Base-by-base conservation (phyloP, 1,140 invertebrate genomes). In the Chlorops oryzae region DNA sequence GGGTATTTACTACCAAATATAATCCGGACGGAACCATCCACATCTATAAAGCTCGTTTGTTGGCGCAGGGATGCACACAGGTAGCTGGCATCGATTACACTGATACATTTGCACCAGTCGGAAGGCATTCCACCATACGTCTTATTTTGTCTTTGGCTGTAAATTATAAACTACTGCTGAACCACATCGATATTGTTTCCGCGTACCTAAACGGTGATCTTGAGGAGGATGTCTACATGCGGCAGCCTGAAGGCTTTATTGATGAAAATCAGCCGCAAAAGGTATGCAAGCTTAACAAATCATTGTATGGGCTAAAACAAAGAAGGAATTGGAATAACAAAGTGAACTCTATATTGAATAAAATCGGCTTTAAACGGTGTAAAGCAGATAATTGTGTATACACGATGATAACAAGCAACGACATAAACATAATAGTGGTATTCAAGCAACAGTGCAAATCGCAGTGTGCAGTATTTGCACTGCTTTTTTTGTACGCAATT, bases 221-320 rank as follows among this genome's bases (percentile, higher is more conserved):
- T 1, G 17, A 47, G 15, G 43, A 58, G 15, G 17, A 35, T 17
- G 40, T 49, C 2, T 54, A 45, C 10, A 55, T 57, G 52, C 5
- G 43, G 5, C 27, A 47, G 17, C 39, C 50, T 1, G 27, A 52
- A 10, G 20, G 15, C 13, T 58, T 53, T n/a, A 17, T 23, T 15
- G 23, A 43, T 43, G n/a, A 60, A 21, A 49, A 61, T 50, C 58
- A 57, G 34, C 22, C 46, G 4, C 7, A 27, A 5, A 35, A 35
- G 15, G 63, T 73, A 18, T 69, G 52, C 47, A 47, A 52, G 43
- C 43, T 67, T 1, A 63, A 57, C 3, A 61, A 56, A 41, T 63
- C 69, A n/a, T 24, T 70, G n/a, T 67, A 70, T 51, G 62, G 64
- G 6, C 43, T 70, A 6, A 70, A 70, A 42, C 66, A 70, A 52